Evolutionary conservation across 2,888 invertebrate genomes (phyloP).

Genomic region (Plagodis dolabraria): DNA sequence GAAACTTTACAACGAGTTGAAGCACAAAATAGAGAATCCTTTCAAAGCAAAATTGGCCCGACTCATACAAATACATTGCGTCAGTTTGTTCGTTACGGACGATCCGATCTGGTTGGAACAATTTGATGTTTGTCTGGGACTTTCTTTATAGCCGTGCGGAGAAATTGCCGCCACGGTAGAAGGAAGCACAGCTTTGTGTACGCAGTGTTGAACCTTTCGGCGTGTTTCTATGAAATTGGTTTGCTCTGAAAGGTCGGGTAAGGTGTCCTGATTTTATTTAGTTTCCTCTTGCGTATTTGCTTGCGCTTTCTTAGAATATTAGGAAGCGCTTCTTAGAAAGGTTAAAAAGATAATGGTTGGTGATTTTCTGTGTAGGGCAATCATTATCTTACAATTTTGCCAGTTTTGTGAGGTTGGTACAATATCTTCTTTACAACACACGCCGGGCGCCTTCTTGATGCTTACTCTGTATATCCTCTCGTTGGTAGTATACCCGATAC

Average conservation of each 20-base stretch:
- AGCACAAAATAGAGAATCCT: background rate
- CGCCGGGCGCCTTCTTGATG: too few species aligned
- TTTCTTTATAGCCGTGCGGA: constrained; percentile 65
- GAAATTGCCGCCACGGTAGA: constrained; percentile 38
- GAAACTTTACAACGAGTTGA: too few species aligned
- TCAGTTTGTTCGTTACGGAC: constrained; percentile 45
- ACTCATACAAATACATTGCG: constrained; percentile 4
- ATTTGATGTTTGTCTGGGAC: constrained; percentile 60
- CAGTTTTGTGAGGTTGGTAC: too few species aligned
- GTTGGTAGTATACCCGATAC: too few species aligned
- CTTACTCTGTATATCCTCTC: too few species aligned
- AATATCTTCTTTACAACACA: too few species aligned
- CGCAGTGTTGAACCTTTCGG: background rate
- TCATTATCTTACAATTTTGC: too few species aligned
- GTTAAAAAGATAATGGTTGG: too few species aligned
- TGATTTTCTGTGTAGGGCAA: too few species aligned
- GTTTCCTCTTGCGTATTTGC: background rate
- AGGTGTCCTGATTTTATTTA: background rate
- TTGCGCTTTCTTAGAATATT: background rate
- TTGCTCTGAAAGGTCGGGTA: background rate
- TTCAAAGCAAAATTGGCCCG: constrained; percentile 1
- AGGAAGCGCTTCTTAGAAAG: too few species aligned
- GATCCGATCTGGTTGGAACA: constrained; percentile 64
- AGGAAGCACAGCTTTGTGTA: constrained; percentile 18
- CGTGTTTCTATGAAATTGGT: background rate